Percentiles rank a stretch among this genome's conserved stretches.
Conservation (phyloP, 2,797 vertebrate genomes). For the Zalophus californianus region DNA sequence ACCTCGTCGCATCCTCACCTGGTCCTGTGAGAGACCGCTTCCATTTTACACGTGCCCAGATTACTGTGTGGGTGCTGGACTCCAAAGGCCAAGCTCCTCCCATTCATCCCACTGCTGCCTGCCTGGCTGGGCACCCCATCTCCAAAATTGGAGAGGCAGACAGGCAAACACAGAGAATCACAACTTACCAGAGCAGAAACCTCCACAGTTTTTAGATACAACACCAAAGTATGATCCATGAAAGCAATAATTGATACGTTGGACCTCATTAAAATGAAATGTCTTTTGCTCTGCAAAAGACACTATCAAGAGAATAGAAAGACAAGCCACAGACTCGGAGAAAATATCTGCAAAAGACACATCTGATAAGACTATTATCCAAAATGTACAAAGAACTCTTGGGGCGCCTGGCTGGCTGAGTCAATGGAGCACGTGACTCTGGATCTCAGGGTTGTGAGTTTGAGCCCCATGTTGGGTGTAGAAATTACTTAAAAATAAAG, state of each 20-base stretch:
- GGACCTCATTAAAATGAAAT: background rate
- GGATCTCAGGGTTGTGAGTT: background rate
- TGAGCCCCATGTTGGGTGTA: background rate
- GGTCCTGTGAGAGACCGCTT: background rate
- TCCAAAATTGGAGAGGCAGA: background rate
- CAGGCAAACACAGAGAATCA: background rate
- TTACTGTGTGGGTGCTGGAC: too few relatives aligned
- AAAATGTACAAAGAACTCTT: background rate
- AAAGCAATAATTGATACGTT: background rate
- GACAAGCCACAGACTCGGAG: background rate
- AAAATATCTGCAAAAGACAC: background rate
- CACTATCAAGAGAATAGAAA: background rate
- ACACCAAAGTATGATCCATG: background rate
- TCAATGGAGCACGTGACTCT: background rate
- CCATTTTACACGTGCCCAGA: background rate
- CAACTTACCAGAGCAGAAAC: background rate
- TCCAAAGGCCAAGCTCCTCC: background rate
- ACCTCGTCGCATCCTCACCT: too few relatives aligned
- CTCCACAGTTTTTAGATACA: accelerated
- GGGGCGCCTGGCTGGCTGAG: too few relatives aligned
- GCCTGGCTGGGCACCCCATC: background rate
- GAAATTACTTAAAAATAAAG: background rate
- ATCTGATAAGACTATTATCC: background rate
- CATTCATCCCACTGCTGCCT: accelerated
- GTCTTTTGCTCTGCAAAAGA: background rate